Conservation (phyloP, 1,140 invertebrate genomes). For the Aphis gossypii region DNA sequence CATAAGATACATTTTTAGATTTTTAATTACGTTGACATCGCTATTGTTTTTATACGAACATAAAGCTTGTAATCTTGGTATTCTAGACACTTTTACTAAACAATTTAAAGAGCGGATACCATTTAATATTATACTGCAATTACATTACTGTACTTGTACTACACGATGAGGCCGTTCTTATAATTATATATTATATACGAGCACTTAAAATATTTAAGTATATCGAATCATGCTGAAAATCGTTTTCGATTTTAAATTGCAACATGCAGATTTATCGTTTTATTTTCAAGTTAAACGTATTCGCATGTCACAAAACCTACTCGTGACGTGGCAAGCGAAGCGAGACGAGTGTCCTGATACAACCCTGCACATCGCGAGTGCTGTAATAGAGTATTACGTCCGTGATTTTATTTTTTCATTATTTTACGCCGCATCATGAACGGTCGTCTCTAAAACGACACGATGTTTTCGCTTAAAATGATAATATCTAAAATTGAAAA, state of each 20-base stretch:
- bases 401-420: background rate
- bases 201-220: background rate
- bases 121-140: too few species aligned
- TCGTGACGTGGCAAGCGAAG: background rate
- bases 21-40: too few species aligned
- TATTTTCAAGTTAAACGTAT: background rate
- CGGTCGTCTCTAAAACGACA: background rate
- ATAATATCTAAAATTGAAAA: slow-evolving; percentile 43
- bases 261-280: background rate
- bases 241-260: background rate
- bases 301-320: background rate
- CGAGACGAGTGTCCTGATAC: background rate
- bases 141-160: too few species aligned
- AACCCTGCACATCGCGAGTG: background rate
- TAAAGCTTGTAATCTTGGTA: too few species aligned
- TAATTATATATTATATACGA: background rate
- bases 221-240: background rate
- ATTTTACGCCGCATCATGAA: background rate
- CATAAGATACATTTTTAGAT: too few species aligned
- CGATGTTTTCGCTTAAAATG: slow-evolving; percentile 37
- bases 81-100: too few species aligned
- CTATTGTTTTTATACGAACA: too few species aligned
- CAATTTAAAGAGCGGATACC: too few species aligned
- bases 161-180: background rate
- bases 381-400: background rate